Percentiles rank a stretch among this genome's conserved stretches.
Evolutionary conservation across 2,888 invertebrate genomes (phyloP).

Genomic region (Mythimna vitellina): DNA sequence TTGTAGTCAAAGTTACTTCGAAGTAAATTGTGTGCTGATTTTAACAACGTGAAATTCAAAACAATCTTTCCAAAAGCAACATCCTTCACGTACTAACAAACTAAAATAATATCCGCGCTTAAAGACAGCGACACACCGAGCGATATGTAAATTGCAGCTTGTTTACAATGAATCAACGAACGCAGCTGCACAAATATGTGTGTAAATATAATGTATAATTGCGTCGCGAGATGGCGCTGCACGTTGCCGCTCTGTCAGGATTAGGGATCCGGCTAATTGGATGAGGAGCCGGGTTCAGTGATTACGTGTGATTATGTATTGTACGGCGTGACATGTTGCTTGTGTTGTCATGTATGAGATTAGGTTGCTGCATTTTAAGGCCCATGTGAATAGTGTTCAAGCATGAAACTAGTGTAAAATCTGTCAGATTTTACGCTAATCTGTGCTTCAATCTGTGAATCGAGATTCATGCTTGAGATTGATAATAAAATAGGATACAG

Average conservation of each 20-base stretch:
- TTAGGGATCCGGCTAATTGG: conserved; percentile 61
- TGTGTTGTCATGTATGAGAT: conserved; percentile 27
- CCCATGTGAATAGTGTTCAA: background rate
- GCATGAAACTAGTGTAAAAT: conserved; percentile 11
- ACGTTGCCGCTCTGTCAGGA: conserved; percentile 60
- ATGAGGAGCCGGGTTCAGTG: conserved; percentile 52
- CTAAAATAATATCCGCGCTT: conserved; percentile 66
- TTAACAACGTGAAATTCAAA: background rate
- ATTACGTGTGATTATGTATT: conserved; percentile 56
- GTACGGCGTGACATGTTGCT: conserved; percentile 27
- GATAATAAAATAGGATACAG: too few species aligned
- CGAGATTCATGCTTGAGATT: background rate
- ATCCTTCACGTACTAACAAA: conserved; percentile 44
- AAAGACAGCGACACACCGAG: conserved; percentile 66
- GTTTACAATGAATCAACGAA: conserved; percentile 74
- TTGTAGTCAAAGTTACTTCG: too few species aligned
- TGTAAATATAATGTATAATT: conserved; percentile 72
- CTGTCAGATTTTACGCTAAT: background rate
- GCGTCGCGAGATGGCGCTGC: conserved; percentile 66
- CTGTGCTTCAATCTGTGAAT: background rate
- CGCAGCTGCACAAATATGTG: conserved; percentile 77
- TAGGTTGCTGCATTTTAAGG: conserved; percentile 30
- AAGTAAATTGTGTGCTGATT: too few species aligned
- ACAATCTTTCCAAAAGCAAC: background rate
- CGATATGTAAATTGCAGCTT: conserved; percentile 69